Base-by-base conservation (phyloP, 2,888 invertebrate genomes). In the Hermaeophaga mercurialis region DNA sequence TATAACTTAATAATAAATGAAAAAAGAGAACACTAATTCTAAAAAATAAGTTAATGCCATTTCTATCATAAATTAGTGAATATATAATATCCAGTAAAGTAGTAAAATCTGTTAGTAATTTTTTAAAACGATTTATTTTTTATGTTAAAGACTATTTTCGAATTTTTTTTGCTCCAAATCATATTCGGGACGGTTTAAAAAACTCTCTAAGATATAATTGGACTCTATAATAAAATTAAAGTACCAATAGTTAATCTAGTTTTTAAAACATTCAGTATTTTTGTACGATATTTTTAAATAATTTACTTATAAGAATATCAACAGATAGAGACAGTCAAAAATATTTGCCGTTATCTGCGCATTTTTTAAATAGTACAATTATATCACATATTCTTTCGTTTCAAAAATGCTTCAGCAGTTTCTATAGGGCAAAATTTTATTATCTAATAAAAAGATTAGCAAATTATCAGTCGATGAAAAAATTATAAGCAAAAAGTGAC, bases 371-470 rank as follows among this genome's bases (percentile, higher is more conserved):
- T 64, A 68, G 68, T 69, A 70, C 63, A 69, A 59, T 59, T 67
- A 66, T 70, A 68, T 65, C 65, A 65, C 65, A 66, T 66, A 58
- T 65, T 65, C 38, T 55, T 63, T 67, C 65, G 65, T 61, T 66
- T 62, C 58, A 63, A 65, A 65, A 65, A 66, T 61, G 63, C 64
- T 63, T 54, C 24, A 58, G 50, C 11, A 54, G 54, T 34, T 48
- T 48, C 39, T 36, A 24, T 15, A 28, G 38, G 48, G 48, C 28
- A 9, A 26, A 12, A 41, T 41, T n/a, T n/a, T n/a, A 12, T 11
- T 14, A 22, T 41, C 12, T 22, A 41, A 22, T 1, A 15, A 15
- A 34, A 14, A 34, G 15, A 34, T 34, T 14, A 7, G 5, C n/a
- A 31, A 6, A 9, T n/a, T n/a, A 31, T 9, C 31, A 3, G 34